Percentiles rank a stretch among this genome's conserved stretches.
Conservation (phyloP, 2,888 invertebrate species). For the Branchipolynoe longqiensis region DNA sequence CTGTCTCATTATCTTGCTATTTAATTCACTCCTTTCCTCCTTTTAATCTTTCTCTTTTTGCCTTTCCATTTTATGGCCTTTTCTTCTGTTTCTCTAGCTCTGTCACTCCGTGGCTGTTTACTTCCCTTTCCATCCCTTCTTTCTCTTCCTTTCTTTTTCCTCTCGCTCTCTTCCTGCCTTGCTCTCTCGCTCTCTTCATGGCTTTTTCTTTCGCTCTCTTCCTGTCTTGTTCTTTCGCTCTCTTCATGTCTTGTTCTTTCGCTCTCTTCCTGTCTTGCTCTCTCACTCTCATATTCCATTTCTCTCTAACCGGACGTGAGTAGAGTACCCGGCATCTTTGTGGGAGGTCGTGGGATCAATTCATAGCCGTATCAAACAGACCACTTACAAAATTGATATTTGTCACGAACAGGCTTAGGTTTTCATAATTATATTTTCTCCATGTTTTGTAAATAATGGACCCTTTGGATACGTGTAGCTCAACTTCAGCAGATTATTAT, state of each 20-base stretch:
- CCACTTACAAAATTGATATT: too few species aligned
- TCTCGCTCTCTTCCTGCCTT: neutral
- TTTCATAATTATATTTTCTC: too few species aligned
- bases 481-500: too few species aligned
- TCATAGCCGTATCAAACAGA: too few species aligned
- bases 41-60: neutral
- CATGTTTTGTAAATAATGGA: too few species aligned
- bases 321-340: too few species aligned
- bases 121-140: neutral
- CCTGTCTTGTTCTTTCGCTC: neutral
- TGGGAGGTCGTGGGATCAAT: too few species aligned
- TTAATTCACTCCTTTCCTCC: neutral
- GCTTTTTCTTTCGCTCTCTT: too few species aligned
- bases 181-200: neutral
- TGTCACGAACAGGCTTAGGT: too few species aligned
- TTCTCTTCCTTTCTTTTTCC: neutral
- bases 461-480: too few species aligned
- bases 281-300: neutral
- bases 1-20: neutral
- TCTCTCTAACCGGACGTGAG: too few species aligned
- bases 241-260: too few species aligned
- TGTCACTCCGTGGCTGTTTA: neutral
- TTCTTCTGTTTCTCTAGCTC: neutral
- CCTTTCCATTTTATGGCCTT: neutral
- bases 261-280: neutral